Evolutionary conservation across 2,888 invertebrate genomes (phyloP).

Genomic region (Heteromurus nitidus): DNA sequence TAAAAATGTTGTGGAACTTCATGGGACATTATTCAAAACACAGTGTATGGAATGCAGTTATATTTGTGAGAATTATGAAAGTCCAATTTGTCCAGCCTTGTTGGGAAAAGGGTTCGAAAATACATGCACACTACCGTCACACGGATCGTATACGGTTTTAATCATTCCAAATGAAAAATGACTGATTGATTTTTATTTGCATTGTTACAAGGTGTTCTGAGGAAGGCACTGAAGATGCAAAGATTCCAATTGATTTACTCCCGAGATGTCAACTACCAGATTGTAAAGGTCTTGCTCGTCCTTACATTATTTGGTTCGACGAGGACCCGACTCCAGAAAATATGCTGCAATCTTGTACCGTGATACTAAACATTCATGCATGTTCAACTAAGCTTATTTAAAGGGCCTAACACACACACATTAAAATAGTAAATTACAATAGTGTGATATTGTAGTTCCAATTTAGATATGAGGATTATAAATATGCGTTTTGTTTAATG

Average conservation of each 20-base stretch:
- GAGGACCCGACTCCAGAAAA: conserved; percentile 76
- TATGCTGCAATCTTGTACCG: conserved; percentile 74
- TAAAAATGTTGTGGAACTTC: conserved; percentile 77
- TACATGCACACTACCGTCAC: too few species aligned
- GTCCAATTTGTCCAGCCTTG: conserved; percentile 77
- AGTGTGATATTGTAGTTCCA: too few species aligned
- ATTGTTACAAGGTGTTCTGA: conserved; percentile 75
- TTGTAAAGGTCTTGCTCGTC: conserved; percentile 77
- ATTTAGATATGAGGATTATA: too few species aligned
- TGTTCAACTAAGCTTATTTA: too few species aligned
- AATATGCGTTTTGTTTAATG: background rate
- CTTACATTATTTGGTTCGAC: conserved; percentile 79
- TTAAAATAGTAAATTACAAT: too few species aligned
- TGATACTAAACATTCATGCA: too few species aligned
- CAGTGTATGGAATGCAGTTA: conserved; percentile 76
- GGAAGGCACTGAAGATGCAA: conserved; percentile 74
- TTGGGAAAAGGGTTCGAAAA: conserved; percentile 77
- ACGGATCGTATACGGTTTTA: too few species aligned
- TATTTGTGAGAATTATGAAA: conserved; percentile 76
- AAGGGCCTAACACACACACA: too few species aligned
- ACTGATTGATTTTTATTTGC: background rate
- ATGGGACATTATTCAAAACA: conserved; percentile 77
- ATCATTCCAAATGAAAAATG: too few species aligned
- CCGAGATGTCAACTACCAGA: conserved; percentile 75
- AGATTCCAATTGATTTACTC: conserved; percentile 75